Evolutionary conservation across 1,140 invertebrate species (phyloP).

Genomic region (Ceratina japonica): DNA sequence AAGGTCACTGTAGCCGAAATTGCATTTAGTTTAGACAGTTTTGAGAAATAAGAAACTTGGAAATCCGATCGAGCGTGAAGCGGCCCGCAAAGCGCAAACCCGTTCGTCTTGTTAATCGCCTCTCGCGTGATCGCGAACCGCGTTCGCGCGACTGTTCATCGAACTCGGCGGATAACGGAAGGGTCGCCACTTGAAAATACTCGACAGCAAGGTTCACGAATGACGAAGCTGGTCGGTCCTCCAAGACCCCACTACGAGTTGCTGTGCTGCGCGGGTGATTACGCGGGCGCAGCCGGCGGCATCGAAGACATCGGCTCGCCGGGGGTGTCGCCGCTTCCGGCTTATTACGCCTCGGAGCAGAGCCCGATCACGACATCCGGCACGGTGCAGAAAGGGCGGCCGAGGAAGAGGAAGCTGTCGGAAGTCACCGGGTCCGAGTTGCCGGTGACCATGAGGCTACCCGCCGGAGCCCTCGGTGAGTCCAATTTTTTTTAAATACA

Average conservation of each 20-base stretch:
- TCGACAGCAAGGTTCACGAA: constrained; percentile 68
- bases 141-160: constrained; percentile 54
- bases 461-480: constrained; percentile 85
- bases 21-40: too few species aligned
- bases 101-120: constrained; percentile 34
- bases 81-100: background rate
- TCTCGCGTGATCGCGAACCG: constrained; percentile 40
- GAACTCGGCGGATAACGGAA: constrained; percentile 60
- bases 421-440: constrained; percentile 81
- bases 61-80: constrained; percentile 34
- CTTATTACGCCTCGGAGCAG: constrained; percentile 80
- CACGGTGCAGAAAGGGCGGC: constrained; percentile 88
- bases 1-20: too few species aligned
- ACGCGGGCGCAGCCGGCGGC: constrained; percentile 80
- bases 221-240: constrained; percentile 64
- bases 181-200: constrained; percentile 64
- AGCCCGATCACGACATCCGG: constrained; percentile 77
- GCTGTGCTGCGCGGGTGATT: constrained; percentile 81
- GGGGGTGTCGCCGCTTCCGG: constrained; percentile 82
- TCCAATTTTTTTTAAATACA: constrained; percentile 16
- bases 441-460: constrained; percentile 85
- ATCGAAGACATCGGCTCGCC: constrained; percentile 81
- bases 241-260: constrained; percentile 85
- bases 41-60: too few species aligned
- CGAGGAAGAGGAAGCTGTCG: constrained; percentile 88